A percentile compares a stretch with the other conserved stretches of the same genome.
Evolutionary conservation across 2,888 invertebrate genomes (phyloP).

Genomic region (Aphrophora alni): DNA sequence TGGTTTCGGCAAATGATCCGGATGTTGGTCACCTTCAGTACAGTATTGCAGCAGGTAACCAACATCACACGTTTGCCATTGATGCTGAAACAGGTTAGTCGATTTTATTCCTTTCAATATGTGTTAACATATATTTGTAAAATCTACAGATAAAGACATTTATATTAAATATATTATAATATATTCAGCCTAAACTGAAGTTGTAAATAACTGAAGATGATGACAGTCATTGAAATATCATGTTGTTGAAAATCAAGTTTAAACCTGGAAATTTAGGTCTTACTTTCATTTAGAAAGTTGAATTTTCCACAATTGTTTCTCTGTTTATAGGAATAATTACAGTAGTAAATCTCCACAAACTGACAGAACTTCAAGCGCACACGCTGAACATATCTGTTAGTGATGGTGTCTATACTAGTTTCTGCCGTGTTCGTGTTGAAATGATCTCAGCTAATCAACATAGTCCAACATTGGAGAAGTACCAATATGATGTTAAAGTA

Average conservation of each 20-base stretch:
- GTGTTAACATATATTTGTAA: too few relatives aligned
- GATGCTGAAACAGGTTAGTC: constrained; percentile 61
- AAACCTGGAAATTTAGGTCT: too few relatives aligned
- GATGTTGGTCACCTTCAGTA: constrained; percentile 78
- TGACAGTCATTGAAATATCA: too few relatives aligned
- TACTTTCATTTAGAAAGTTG: too few relatives aligned
- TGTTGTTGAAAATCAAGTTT: too few relatives aligned
- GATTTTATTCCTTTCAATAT: too few relatives aligned
- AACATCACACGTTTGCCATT: constrained; percentile 75
- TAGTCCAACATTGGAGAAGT: constrained; percentile 79
- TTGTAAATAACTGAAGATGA: too few relatives aligned
- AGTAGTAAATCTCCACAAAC: constrained; percentile 76
- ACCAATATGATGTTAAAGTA: constrained; percentile 79
- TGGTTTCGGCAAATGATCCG: constrained; percentile 87
- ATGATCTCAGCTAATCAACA: constrained; percentile 79
- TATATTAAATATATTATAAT: too few relatives aligned
- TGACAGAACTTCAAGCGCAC: constrained; percentile 69
- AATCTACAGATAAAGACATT: too few relatives aligned
- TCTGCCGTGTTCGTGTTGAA: constrained; percentile 80
- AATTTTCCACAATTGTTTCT: too few relatives aligned
- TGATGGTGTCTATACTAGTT: constrained; percentile 94
- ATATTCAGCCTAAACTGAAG: too few relatives aligned
- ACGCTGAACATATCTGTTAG: constrained; percentile 91
- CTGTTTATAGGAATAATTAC: constrained; percentile 65
- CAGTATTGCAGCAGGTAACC: constrained; percentile 83